A percentile compares a stretch with the other conserved stretches of the same genome.
These are phyloP conservation scores for Alethe castanea DNA, from an alignment of 2,113 vertebrate genomes.

Conservation along the genomic window DNA sequence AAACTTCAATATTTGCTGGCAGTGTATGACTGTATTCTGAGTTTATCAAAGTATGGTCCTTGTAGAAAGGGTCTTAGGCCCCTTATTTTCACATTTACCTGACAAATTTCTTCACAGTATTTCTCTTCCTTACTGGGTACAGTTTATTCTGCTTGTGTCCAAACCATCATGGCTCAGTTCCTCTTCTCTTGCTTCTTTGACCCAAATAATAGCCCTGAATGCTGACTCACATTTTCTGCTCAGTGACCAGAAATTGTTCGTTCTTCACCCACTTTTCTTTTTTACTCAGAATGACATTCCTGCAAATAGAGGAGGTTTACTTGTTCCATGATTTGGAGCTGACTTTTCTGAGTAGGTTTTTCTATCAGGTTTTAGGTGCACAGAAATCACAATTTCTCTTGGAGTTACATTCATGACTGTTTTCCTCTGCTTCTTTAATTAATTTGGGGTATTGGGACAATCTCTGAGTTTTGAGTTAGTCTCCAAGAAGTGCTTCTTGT, in stretches of 20 bases:
- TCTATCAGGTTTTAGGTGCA: not conserved
- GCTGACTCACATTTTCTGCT: not conserved
- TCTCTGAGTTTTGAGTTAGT: not conserved
- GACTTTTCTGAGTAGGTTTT: not conserved
- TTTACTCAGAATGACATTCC: not conserved
- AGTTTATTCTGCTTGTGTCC: not conserved
- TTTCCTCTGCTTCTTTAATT: not conserved
- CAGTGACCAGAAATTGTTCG: not conserved
- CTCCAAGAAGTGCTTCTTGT: not conserved
- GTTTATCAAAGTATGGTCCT: not conserved
- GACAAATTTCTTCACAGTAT: not conserved
- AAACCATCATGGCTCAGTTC: not conserved
- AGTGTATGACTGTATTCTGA: not conserved
- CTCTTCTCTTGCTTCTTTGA: not conserved
- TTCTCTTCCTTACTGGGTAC: not conserved
- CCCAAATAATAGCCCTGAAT: not conserved
- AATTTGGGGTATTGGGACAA: not conserved
- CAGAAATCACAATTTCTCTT: not conserved
- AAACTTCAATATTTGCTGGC: not conserved
- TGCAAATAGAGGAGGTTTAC: not conserved
- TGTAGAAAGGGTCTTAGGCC: not conserved
- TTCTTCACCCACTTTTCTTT: not conserved
- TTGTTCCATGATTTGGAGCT: not conserved
- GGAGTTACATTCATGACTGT: not conserved
- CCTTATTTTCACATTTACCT: not conserved